phyloP scores from a whole-genome alignment of 1,140 invertebrate species.

The Mercenaria mercenaria region DNA sequence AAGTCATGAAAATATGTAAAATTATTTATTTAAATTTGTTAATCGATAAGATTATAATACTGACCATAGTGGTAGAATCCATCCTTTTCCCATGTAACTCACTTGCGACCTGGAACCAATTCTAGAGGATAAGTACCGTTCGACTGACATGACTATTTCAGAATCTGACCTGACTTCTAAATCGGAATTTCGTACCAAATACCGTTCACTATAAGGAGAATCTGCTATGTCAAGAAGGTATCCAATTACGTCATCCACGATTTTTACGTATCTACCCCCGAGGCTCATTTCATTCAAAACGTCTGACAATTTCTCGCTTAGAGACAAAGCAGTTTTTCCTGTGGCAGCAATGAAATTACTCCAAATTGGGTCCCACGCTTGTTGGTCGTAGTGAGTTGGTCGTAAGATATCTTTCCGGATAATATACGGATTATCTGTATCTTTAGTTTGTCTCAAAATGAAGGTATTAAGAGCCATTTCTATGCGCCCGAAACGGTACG shows the following conservation, averaged over 20 bases:
- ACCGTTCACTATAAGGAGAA: neutral
- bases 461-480: neutral
- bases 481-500: too few species aligned
- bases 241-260: neutral
- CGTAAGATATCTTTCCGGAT: neutral
- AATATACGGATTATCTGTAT: neutral
- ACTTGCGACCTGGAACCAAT: slow-evolving; percentile 16
- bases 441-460: neutral
- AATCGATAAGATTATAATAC: too few species aligned
- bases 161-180: neutral
- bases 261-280: slow-evolving; percentile 11
- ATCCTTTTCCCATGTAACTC: slow-evolving; percentile 25
- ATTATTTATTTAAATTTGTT: too few species aligned
- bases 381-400: slow-evolving; percentile 2
- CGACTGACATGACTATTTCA: neutral
- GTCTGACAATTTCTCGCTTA: slow-evolving; percentile 10
- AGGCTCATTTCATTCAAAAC: slow-evolving; percentile 26
- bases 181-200: neutral
- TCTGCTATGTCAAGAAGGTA: slow-evolving; percentile 23
- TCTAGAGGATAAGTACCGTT: neutral
- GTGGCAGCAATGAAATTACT: neutral
- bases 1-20: too few species aligned
- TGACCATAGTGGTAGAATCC: slow-evolving; percentile 38
- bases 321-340: neutral
- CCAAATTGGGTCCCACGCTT: slow-evolving; percentile 2